Percentiles rank a stretch among this genome's conserved stretches.
phyloP scores from a whole-genome alignment of 2,113 vertebrate species.

The Phalacrocorax aristotelis region DNA sequence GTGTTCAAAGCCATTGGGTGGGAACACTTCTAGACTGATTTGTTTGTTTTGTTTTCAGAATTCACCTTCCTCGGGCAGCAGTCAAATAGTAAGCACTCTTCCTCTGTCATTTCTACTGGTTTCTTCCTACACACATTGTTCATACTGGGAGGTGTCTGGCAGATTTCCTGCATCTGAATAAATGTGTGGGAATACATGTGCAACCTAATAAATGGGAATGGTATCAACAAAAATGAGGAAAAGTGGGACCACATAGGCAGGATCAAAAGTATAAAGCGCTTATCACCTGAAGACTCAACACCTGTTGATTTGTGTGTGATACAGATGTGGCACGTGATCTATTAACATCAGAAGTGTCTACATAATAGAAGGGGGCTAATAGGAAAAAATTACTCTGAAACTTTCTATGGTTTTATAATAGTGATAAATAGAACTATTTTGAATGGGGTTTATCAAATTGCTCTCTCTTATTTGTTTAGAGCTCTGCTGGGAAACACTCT shows the following conservation, averaged over 20 bases:
- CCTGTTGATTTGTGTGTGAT: fast-evolving
- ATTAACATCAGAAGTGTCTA: neutral
- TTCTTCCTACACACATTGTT: neutral
- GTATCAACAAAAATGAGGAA: neutral
- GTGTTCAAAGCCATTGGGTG: neutral
- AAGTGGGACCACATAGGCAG: neutral
- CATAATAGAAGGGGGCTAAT: neutral
- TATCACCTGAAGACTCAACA: neutral
- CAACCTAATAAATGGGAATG: neutral
- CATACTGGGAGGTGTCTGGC: neutral
- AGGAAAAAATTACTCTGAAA: neutral
- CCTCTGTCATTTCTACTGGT: neutral
- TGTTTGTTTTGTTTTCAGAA: constrained; percentile 39
- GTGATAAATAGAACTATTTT: neutral
- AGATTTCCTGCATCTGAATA: neutral
- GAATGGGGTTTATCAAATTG: neutral
- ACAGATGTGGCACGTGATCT: neutral
- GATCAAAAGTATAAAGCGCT: too few species aligned
- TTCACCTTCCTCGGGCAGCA: constrained; percentile 1
- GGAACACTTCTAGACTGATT: neutral
- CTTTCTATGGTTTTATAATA: neutral
- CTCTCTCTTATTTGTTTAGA: neutral
- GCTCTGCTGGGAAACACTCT: constrained; percentile 49
- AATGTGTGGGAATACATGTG: neutral
- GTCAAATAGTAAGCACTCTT: constrained; percentile 44